Percentiles rank a stretch among this genome's conserved stretches.
Conservation (phyloP, 2,113 vertebrate genomes). For the Heterocephalus glaber region DNA sequence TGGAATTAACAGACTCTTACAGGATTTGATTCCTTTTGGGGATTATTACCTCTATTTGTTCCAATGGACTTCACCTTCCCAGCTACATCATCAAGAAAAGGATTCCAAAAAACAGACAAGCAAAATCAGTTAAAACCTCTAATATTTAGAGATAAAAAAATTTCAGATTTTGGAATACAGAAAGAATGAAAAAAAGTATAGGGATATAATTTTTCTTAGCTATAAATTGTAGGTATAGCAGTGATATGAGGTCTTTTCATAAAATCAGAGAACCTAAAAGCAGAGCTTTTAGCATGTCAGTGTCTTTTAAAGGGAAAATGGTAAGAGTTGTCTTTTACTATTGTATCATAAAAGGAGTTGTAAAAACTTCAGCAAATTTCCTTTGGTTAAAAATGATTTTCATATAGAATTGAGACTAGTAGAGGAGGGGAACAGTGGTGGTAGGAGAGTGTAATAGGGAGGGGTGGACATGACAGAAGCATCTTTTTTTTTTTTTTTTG, state of each 20-base stretch:
- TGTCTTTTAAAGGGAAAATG: background rate
- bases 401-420: background rate
- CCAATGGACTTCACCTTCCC: background rate
- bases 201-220: background rate
- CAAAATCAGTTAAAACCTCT: background rate
- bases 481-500: too few relatives aligned
- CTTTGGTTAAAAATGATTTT: constrained; percentile 25
- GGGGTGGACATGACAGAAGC: background rate
- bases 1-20: background rate
- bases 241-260: background rate
- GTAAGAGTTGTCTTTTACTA: constrained; percentile 7
- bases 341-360: background rate
- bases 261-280: background rate
- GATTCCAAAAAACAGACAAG: background rate
- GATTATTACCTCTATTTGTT: background rate
- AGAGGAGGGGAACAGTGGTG: background rate
- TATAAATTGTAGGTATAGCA: background rate
- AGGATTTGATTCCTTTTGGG: background rate
- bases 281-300: background rate
- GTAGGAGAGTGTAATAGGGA: background rate
- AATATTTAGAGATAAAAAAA: constrained; percentile 35
- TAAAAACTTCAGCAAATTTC: constrained; percentile 29
- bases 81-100: constrained; percentile 13
- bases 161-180: background rate
- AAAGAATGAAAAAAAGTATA: background rate